Conservation (phyloP, 2,888 invertebrate genomes). For the Hedychridium roseum region DNA sequence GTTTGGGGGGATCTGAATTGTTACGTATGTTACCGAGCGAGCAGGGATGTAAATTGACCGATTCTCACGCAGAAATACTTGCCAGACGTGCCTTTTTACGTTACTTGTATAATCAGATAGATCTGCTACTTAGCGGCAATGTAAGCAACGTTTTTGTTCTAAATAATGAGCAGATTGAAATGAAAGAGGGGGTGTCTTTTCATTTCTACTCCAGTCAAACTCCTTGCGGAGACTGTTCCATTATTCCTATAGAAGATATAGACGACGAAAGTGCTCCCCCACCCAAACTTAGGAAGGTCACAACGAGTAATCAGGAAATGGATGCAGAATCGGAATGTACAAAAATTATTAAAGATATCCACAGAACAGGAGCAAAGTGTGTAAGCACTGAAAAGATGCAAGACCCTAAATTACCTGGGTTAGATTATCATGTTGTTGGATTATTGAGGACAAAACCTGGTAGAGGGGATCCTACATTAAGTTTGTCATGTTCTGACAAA, state of each 20-base stretch:
- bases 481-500: conserved; percentile 95
- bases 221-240: conserved; percentile 95
- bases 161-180: conserved; percentile 58
- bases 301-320: conserved; percentile 8
- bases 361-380: conserved; percentile 93
- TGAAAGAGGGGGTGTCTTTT: conserved; percentile 72
- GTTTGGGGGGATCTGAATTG: conserved; percentile 75
- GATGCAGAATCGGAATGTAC: neutral
- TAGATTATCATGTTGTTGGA: conserved; percentile 74
- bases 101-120: conserved; percentile 76
- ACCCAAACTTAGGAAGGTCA: conserved; percentile 43
- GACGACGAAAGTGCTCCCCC: conserved; percentile 25
- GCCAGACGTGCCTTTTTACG: conserved; percentile 83
- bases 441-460: conserved; percentile 89
- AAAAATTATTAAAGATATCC: conserved; percentile 40
- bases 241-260: conserved; percentile 70
- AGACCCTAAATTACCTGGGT: conserved; percentile 70
- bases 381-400: conserved; percentile 66
- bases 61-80: conserved; percentile 92
- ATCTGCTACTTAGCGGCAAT: conserved; percentile 53
- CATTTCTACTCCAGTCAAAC: conserved; percentile 87
- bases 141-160: conserved; percentile 57
- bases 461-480: conserved; percentile 85
- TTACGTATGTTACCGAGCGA: conserved; percentile 65
- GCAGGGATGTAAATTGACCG: conserved; percentile 79